These are phyloP conservation scores for Labroides dimidiatus DNA, from an alignment of 2,797 vertebrate genomes.

Conservation along the genomic window DNA sequence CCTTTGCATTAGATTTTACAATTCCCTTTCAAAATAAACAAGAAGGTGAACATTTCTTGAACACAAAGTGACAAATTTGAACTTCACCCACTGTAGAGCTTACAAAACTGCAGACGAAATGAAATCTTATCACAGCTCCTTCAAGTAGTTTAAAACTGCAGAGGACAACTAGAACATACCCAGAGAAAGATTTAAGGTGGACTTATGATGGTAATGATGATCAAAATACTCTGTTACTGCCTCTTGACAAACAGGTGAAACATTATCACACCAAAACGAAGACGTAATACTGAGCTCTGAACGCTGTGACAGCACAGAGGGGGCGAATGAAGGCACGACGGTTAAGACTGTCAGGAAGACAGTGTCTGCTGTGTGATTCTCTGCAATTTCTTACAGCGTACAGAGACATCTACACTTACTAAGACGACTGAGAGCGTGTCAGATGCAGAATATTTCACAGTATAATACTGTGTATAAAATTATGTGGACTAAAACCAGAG, in stretches of 20 bases:
- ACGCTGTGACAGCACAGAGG: slow-evolving; percentile 38
- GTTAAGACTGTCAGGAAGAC: slow-evolving; percentile 62
- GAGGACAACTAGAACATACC: slow-evolving; percentile 39
- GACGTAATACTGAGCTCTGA: slow-evolving; percentile 72
- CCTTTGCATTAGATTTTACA: slow-evolving; percentile 77
- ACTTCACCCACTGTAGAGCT: slow-evolving; percentile 73
- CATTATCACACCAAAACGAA: slow-evolving; percentile 44
- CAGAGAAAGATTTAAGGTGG: slow-evolving; percentile 14
- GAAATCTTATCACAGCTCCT: slow-evolving; percentile 70
- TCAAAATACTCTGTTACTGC: slow-evolving; percentile 38
- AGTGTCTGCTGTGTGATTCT: slow-evolving; percentile 44
- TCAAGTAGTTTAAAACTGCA: slow-evolving; percentile 83
- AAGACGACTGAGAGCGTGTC: slow-evolving; percentile 41
- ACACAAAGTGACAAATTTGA: slow-evolving; percentile 63
- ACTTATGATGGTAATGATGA: slow-evolving; percentile 11
- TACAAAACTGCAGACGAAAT: slow-evolving; percentile 65
- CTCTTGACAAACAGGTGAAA: slow-evolving; percentile 34
- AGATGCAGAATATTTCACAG: slow-evolving; percentile 57
- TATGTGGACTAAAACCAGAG: slow-evolving; percentile 26
- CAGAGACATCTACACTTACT: slow-evolving; percentile 20
- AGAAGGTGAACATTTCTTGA: slow-evolving; percentile 61
- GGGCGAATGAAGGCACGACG: slow-evolving; percentile 75
- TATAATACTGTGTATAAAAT: slow-evolving; percentile 44
- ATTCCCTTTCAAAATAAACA: slow-evolving; percentile 81
- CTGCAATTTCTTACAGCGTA: slow-evolving; percentile 62